Conservation (phyloP, 2,113 vertebrate species). For the Solenodon paradoxus region DNA sequence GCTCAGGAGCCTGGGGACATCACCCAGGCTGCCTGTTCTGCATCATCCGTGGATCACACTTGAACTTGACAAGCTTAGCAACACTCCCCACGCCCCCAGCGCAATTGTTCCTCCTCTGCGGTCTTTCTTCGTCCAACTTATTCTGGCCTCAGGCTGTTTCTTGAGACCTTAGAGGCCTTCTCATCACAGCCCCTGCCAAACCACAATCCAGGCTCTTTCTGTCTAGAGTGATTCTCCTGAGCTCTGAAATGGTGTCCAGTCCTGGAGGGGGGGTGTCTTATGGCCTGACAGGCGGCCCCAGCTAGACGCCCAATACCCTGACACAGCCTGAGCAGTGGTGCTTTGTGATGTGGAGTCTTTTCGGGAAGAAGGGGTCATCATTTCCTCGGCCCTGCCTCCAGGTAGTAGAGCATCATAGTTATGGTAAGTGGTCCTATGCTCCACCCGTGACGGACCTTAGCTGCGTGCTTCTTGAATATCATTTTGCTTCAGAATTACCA, state of each 20-base stretch:
- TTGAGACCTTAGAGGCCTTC: neutral
- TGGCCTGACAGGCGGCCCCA: neutral
- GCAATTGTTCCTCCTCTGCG: neutral
- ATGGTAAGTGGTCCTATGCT: neutral
- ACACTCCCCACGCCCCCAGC: fast-evolving
- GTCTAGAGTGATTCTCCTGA: too few relatives aligned
- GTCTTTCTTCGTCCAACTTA: neutral
- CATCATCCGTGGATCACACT: neutral
- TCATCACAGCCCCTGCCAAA: too few relatives aligned
- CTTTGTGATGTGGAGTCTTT: neutral
- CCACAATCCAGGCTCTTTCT: fast-evolving
- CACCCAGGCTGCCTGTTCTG: neutral
- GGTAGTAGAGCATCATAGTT: neutral
- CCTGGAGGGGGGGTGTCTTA: neutral
- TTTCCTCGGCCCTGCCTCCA: neutral
- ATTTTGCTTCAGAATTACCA: neutral
- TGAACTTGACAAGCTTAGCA: neutral
- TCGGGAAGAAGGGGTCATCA: too few relatives aligned
- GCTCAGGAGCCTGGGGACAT: neutral
- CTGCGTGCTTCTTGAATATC: neutral
- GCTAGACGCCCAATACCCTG: fast-evolving
- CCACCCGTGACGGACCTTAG: neutral
- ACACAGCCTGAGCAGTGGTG: neutral
- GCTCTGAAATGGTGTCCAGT: neutral
- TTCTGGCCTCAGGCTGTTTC: neutral